A percentile compares a stretch with the other conserved stretches of the same genome.
phyloP scores from a whole-genome alignment of 1,140 invertebrate genomes.

The Leptopilina clavipes region DNA sequence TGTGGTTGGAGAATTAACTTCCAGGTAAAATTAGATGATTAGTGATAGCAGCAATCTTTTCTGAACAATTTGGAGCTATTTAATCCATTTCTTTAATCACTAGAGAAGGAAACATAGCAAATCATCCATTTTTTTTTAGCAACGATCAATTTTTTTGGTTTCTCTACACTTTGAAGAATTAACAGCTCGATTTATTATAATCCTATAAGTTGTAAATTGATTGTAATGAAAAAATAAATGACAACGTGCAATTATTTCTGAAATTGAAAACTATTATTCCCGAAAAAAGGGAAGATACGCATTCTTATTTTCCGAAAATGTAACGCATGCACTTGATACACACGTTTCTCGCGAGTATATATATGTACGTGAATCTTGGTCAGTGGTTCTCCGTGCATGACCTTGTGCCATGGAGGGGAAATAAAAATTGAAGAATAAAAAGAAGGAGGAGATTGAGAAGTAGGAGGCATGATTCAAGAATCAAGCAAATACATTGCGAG shows the following conservation, averaged over 20 bases:
- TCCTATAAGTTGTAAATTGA: too few relatives aligned
- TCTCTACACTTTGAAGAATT: too few relatives aligned
- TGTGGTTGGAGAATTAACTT: too few relatives aligned
- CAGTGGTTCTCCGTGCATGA: slow-evolving; percentile 55
- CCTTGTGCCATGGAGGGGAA: slow-evolving; percentile 42
- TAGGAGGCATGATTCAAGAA: slow-evolving; percentile 1
- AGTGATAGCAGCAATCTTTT: too few relatives aligned
- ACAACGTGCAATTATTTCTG: too few relatives aligned
- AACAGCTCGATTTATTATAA: too few relatives aligned
- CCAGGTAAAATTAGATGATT: too few relatives aligned
- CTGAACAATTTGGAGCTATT: too few relatives aligned
- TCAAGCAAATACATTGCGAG: slow-evolving; percentile 11
- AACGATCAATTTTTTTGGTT: too few relatives aligned
- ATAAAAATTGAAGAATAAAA: slow-evolving; percentile 9
- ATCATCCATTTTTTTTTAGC: too few relatives aligned
- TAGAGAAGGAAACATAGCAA: too few relatives aligned
- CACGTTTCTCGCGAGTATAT: neutral
- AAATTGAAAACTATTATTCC: neutral
- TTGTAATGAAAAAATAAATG: neutral
- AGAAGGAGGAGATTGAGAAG: neutral
- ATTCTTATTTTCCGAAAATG: slow-evolving; percentile 11
- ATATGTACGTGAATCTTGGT: slow-evolving; percentile 45
- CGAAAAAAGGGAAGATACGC: neutral
- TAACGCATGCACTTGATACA: neutral
- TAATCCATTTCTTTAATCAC: too few relatives aligned